These are phyloP conservation scores for Crypturellus undulatus DNA, from an alignment of 2,113 vertebrate species.

Conservation along the genomic window DNA sequence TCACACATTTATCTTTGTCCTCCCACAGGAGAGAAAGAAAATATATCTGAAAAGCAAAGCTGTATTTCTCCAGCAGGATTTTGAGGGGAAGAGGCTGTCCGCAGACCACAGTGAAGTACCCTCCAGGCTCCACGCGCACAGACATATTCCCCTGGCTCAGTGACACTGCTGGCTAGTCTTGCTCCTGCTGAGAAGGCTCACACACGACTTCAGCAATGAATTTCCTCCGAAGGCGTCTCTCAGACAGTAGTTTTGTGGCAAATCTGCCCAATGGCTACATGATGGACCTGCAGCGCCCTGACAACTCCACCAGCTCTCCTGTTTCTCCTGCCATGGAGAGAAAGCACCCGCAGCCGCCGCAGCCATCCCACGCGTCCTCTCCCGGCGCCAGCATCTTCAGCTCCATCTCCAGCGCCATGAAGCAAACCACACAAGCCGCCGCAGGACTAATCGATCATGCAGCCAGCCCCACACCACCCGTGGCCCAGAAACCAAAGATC, in stretches of 20 bases:
- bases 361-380: constrained; percentile 67
- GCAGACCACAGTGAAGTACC: not conserved
- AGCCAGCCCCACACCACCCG: constrained; percentile 21
- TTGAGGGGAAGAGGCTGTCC: not conserved
- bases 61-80: not conserved
- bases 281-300: constrained; percentile 90
- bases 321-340: constrained; percentile 87
- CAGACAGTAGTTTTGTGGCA: constrained; percentile 96
- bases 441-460: constrained; percentile 82
- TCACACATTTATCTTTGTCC: not conserved
- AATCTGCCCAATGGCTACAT: constrained; percentile 98
- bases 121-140: rapidly evolving
- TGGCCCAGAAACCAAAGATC: constrained; percentile 88
- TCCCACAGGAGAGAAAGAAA: constrained; percentile 27
- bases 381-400: constrained; percentile 88
- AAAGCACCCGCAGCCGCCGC: constrained; percentile 79
- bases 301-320: constrained; percentile 87
- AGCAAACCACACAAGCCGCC: constrained; percentile 78
- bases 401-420: constrained; percentile 95
- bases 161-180: not conserved
- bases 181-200: not conserved
- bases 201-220: constrained; percentile 81
- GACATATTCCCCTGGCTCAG: not conserved
- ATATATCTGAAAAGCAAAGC: not conserved
- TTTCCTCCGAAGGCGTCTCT: constrained; percentile 94